Percentiles rank a stretch among this genome's conserved stretches.
These are phyloP conservation scores for Globicephala melas DNA, from an alignment of 2,113 vertebrate species.

Conservation along the genomic window DNA sequence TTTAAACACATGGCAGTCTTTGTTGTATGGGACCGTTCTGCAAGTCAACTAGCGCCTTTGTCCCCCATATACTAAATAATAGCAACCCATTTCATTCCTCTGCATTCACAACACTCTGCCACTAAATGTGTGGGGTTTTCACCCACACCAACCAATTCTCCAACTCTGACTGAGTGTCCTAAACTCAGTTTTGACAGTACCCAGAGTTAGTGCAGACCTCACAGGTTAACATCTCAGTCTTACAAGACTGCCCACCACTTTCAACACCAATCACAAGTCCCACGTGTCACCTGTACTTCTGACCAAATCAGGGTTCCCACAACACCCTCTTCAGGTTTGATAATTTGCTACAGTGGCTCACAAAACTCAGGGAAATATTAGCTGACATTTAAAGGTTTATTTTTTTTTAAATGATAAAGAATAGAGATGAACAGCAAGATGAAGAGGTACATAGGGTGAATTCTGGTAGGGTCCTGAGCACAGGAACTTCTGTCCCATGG, in stretches of 20 bases:
- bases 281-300: background rate
- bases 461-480: background rate
- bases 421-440: background rate
- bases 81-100: background rate
- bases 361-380: background rate
- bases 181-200: background rate
- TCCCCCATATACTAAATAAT: background rate
- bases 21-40: background rate
- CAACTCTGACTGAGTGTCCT: background rate
- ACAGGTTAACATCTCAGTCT: background rate
- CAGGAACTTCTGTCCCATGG: background rate
- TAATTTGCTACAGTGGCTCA: background rate
- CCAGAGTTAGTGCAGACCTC: background rate
- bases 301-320: background rate
- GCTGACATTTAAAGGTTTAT: background rate
- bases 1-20: background rate
- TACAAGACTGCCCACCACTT: background rate
- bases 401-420: background rate
- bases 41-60: background rate
- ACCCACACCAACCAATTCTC: background rate
- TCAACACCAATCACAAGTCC: background rate
- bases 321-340: background rate
- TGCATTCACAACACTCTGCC: background rate
- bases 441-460: background rate
- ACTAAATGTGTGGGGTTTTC: background rate